phyloP scores from a whole-genome alignment of 2,113 vertebrate genomes.

The Neodon shergylaensis region DNA sequence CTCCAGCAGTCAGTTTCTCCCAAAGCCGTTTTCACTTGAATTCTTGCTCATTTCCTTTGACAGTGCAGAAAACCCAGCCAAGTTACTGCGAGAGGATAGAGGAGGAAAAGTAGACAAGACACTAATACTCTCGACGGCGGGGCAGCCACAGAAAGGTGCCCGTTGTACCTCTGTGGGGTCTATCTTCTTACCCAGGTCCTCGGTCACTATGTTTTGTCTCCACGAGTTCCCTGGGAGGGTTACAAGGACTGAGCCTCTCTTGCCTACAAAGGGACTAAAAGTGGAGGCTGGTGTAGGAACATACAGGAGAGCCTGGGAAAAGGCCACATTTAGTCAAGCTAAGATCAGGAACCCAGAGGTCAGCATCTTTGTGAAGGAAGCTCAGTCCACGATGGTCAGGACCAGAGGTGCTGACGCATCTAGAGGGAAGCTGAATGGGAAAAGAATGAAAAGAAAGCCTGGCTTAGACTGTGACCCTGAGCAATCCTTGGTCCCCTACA shows the following conservation, averaged over 20 bases:
- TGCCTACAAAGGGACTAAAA: accelerated
- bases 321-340: background rate
- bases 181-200: background rate
- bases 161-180: background rate
- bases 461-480: background rate
- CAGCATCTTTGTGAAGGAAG: background rate
- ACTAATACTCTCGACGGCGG: too few relatives aligned
- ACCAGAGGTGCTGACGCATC: background rate
- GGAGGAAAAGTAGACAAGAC: background rate
- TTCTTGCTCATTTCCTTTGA: background rate
- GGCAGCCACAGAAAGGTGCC: background rate
- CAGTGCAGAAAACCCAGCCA: background rate
- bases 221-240: background rate
- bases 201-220: background rate
- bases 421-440: background rate
- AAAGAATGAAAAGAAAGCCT: background rate
- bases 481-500: background rate
- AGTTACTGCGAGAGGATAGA: background rate
- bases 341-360: background rate
- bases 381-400: accelerated
- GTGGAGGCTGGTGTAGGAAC: background rate
- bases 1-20: background rate
- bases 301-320: background rate
- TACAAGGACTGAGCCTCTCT: background rate
- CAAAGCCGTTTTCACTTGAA: too few relatives aligned